phyloP scores from a whole-genome alignment of 2,113 vertebrate species.

The Takifugu bimaculatus region DNA sequence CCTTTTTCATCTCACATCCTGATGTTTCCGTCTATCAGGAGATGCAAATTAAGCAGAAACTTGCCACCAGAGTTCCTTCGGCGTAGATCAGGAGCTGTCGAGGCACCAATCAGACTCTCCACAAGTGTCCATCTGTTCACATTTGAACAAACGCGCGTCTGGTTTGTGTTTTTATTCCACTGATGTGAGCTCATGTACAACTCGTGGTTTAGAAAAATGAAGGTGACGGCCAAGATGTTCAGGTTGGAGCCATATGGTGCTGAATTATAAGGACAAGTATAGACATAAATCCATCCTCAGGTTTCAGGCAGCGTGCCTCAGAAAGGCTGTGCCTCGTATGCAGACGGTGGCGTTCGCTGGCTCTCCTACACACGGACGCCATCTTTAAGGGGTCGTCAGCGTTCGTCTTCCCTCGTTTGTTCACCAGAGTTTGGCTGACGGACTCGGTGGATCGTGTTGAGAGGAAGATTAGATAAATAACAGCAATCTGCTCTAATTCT shows the following conservation, averaged over 20 bases:
- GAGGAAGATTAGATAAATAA: too few species aligned
- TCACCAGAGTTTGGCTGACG: background rate
- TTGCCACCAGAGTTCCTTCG: too few species aligned
- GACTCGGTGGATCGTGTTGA: background rate
- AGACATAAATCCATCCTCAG: conserved; percentile 55
- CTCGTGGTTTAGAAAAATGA: too few species aligned
- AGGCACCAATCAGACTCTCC: background rate
- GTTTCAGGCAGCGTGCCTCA: conserved; percentile 49
- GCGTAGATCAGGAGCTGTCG: too few species aligned
- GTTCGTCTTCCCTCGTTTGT: background rate
- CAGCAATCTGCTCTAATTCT: too few species aligned
- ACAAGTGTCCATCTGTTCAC: too few species aligned
- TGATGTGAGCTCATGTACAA: conserved; percentile 19
- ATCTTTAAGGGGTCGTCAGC: conserved; percentile 38
- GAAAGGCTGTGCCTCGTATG: conserved; percentile 45
- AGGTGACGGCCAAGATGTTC: conserved; percentile 27
- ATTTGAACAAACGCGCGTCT: background rate
- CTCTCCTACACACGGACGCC: conserved; percentile 52
- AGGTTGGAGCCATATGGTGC: conserved; percentile 55
- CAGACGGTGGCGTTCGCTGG: conserved; percentile 35
- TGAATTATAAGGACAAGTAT: conserved; percentile 24
- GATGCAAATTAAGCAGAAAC: too few species aligned
- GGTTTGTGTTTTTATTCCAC: background rate
- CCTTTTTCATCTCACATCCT: too few species aligned
- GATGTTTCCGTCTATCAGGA: too few species aligned